Evolutionary conservation across 2,888 invertebrate species (phyloP).

Genomic region (Pediacus dermestoides): DNA sequence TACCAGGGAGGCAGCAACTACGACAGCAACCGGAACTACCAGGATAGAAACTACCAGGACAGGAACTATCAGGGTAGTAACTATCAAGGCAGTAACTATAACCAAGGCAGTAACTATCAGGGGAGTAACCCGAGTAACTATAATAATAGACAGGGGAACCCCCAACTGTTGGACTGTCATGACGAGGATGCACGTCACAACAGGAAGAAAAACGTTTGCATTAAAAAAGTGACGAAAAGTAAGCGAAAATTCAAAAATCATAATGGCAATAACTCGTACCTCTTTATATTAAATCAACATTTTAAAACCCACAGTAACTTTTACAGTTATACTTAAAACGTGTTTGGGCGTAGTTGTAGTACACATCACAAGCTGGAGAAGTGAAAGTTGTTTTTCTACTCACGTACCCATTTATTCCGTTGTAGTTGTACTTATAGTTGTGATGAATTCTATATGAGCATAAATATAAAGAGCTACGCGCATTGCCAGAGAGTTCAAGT

Average conservation of each 20-base stretch:
- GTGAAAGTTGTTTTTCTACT: conserved; percentile 3
- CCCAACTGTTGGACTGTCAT: conserved; percentile 28
- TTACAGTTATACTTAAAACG: no score
- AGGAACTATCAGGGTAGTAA: conserved; percentile 16
- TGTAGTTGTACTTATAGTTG: no score
- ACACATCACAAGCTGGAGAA: no score
- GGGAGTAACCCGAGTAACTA: no score
- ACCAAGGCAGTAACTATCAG: conserved; percentile 11
- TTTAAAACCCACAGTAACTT: no score
- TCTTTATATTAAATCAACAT: no score
- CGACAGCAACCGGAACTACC: conserved; percentile 26
- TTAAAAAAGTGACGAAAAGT: conserved; percentile 74
- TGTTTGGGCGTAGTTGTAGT: not conserved
- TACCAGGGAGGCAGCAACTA: conserved; percentile 10
- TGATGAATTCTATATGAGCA: no score
- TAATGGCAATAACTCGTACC: no score
- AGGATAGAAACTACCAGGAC: conserved; percentile 28
- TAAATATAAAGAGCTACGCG: no score
- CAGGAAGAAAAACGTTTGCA: conserved; percentile 59
- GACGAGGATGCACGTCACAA: conserved; percentile 30
- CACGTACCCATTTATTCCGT: not conserved
- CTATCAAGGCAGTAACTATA: conserved; percentile 24
- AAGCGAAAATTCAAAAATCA: conserved; percentile 50
- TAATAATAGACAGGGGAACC: no score
- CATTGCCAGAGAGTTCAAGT: no score